Evolutionary conservation across 2,888 invertebrate genomes (phyloP), one percentile per base, ranked within the genome.

Genomic region (Platycnemis pennipes): DNA sequence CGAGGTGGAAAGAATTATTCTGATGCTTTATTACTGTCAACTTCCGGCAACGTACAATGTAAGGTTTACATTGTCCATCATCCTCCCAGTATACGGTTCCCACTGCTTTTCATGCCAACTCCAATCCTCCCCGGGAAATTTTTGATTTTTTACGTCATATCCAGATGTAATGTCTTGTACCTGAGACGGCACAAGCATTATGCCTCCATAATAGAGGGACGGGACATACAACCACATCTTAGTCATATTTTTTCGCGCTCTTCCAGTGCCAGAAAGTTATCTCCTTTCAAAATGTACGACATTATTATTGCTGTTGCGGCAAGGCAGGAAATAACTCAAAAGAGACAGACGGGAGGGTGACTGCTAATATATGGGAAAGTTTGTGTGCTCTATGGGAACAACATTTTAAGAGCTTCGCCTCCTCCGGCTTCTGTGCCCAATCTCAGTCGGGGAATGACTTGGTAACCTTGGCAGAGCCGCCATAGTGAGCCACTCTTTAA

Each of bases 241-340:
- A 2, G 31, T 13, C 69, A 31, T 0, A 13, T 31, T 31, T 77
- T 77, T 4, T 37, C 37, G 31, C 31, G 37, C 37, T 11, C 77
- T 77, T 1, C 37, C 77, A 11, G 11, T 63, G 37, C 77, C 77
- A 5, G n/a, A n/a, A 37, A 77, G 37, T 37, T 77, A 31, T 77
- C 77, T 77, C 77, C 77, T 77, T 77, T 77, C 31, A 77, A 37
- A 77, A 37, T 37, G 31, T 77, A 77, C 77, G 77, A 77, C 77
- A 77, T 77, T 77, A 77, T 77, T 77, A 77, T 26, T 37, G 77
- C 37, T 77, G 37, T 37, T 77, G 8, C 77, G 37, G 1, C 77
- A 77, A 0, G 0, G 77, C 37, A 37, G 77, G 77, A 37, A 77
- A 77, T 77, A 77, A 37, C 11, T 37, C 77, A 77, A 16, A 31